phyloP scores from a whole-genome alignment of 2,113 vertebrate species.

The Nothoprocta pentlandii region DNA sequence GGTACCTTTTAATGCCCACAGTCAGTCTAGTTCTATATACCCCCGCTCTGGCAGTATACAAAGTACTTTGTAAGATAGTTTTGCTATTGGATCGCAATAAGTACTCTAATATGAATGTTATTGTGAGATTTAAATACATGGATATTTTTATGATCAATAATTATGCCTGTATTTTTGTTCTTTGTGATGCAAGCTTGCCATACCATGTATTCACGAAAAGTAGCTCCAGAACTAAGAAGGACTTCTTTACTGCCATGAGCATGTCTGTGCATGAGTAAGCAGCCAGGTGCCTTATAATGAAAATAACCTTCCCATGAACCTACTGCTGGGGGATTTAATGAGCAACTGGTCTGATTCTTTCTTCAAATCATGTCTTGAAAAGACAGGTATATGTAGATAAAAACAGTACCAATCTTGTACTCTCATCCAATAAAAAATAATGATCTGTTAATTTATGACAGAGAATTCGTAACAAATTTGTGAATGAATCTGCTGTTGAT shows the following conservation, averaged over 20 bases:
- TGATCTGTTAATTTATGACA: not conserved
- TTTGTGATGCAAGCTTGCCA: not conserved
- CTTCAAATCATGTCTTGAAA: not conserved
- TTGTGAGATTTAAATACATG: not conserved
- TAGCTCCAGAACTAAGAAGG: not conserved
- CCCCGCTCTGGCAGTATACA: not conserved
- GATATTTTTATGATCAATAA: not conserved
- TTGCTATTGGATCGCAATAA: not conserved
- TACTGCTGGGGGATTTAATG: not conserved
- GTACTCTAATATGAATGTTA: not conserved
- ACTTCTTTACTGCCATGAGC: not conserved
- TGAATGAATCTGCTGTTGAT: not conserved
- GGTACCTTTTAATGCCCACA: not conserved
- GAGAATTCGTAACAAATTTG: not conserved
- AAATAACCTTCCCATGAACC: not conserved
- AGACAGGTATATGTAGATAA: not conserved
- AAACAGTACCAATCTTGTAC: not conserved
- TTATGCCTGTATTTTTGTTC: not conserved
- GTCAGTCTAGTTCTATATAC: not conserved
- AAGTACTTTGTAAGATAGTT: not conserved
- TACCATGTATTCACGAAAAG: not conserved
- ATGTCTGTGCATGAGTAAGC: not conserved
- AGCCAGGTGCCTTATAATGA: not conserved
- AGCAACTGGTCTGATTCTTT: not conserved
- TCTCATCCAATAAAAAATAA: not conserved